Base-by-base conservation (phyloP, 1,140 invertebrate species). In the Heliconius congener region DNA sequence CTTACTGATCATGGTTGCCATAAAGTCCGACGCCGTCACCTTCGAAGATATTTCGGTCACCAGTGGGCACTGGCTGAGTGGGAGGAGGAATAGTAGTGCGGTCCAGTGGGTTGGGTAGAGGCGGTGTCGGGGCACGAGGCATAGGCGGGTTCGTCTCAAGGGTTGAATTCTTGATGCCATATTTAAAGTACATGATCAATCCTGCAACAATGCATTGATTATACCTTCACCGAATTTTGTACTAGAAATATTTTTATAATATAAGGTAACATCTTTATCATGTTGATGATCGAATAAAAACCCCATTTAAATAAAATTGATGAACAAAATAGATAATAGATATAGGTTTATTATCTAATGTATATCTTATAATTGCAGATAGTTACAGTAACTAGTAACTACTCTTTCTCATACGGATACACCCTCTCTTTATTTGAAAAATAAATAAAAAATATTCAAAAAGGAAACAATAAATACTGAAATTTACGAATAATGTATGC, bases 101-200 rank as follows among this genome's bases (percentile, higher is more conserved):
- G 86, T 98, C 97, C 71, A 98, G 91, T 4, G 96, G 87, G 73
- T 92, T 94, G n/a, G 94, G 95, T 6, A 88, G 85, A 8, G 93
- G 93, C 46, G 95, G 94, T 0, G 92, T 87, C 13, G 79, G 91
- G 2, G 95, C 94, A 3, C 95, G 95, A 0, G 95, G 93, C 4
- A 91, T 95, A 1, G 96, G 86, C 71, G 96, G 96, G 74, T 95
- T 94, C 72, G 96, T 96, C 87, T 98, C 97, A 77, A 98, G 90
- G 3, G 96, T 96, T 84, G 98, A 98, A 88, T 99, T 96, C 90
- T 97, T 97, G 74, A 99, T 98, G 13, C 98, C 98, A 88, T 99
- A 99, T 84, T 98, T 97, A 94, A 99, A 98, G 94, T 99, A 99
- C 95, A 99, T 97, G 18, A 97, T 91, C 83, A 99, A 96, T 52